Evolutionary conservation across 2,888 invertebrate genomes (phyloP).

Genomic region (Lymantria dispar): DNA sequence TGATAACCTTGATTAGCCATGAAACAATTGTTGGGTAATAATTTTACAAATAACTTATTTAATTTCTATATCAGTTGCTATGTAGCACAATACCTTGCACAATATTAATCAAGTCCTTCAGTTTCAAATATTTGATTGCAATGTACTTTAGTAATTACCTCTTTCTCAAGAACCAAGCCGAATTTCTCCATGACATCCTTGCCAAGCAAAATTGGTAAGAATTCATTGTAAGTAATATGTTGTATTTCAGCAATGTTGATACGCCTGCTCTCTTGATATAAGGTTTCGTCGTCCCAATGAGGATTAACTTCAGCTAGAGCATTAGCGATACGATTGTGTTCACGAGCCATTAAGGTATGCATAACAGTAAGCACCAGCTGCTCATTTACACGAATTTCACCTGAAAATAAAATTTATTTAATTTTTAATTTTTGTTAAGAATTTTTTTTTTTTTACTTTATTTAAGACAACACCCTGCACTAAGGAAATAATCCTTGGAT

Average conservation of each 20-base stretch:
- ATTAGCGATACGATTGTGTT: slow-evolving; percentile 93
- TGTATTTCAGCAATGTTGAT: slow-evolving; percentile 94
- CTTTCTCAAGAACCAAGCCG: slow-evolving; percentile 90
- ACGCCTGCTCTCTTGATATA: slow-evolving; percentile 93
- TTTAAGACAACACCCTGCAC: no score
- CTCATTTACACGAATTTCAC: slow-evolving; percentile 96
- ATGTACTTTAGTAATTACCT: slow-evolving; percentile 62
- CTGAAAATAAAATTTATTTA: slow-evolving; percentile 63
- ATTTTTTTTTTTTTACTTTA: no score
- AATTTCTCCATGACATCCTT: slow-evolving; percentile 96
- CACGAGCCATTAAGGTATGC: slow-evolving; percentile 95
- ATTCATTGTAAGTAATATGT: slow-evolving; percentile 95
- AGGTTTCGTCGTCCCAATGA: slow-evolving; percentile 96
- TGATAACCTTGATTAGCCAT: no score
- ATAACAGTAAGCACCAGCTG: slow-evolving; percentile 94
- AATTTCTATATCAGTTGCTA: no score
- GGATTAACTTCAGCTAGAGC: slow-evolving; percentile 91
- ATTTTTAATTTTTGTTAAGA: no score
- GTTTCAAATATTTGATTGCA: neutral
- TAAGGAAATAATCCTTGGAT: no score
- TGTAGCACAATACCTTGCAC: no score
- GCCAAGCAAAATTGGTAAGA: slow-evolving; percentile 92
- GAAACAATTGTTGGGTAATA: no score
- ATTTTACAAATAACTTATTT: no score
- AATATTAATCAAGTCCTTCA: no score